A percentile compares a stretch with the other conserved stretches of the same genome.
These are phyloP conservation scores for Diadema setosum DNA, from an alignment of 35 echinoderm and acorn worm genomes.

Conservation along the genomic window DNA sequence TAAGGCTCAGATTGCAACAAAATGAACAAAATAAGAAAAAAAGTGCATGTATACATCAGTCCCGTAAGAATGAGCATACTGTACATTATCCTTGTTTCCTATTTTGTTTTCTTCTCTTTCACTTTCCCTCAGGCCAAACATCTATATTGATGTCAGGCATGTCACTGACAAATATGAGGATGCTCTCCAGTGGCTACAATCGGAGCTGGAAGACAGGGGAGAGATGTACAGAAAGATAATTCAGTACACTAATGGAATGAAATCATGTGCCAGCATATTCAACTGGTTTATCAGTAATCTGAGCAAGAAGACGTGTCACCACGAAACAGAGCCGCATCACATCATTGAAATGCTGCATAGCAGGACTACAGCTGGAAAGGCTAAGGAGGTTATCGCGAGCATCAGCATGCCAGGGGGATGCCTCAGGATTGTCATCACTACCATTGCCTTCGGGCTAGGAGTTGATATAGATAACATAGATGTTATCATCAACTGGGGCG, in stretches of 20 bases:
- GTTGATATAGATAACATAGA: neutral
- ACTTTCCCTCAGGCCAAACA: neutral
- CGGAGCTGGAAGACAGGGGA: neutral
- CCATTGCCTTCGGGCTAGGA: constrained; percentile 11
- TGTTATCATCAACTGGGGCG: constrained; percentile 12
- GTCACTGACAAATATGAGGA: neutral
- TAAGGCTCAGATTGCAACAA: too few relatives aligned
- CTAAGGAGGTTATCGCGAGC: neutral
- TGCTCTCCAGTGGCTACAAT: neutral
- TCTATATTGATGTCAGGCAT: neutral
- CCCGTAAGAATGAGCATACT: too few relatives aligned
- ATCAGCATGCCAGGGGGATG: neutral
- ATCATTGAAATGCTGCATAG: neutral
- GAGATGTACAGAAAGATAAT: neutral
- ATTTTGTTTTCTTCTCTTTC: neutral
- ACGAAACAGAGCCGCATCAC: neutral
- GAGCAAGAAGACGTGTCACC: neutral
- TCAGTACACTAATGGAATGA: neutral
- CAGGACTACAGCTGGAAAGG: neutral
- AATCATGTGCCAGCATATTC: neutral
- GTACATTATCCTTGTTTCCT: neutral
- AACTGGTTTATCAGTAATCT: neutral
- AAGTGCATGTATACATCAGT: too few relatives aligned
- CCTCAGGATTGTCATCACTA: neutral
- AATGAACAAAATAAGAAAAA: too few relatives aligned